Base-by-base conservation (phyloP, 2,888 invertebrate genomes). In the Hydrotaea cyrtoneurina region DNA sequence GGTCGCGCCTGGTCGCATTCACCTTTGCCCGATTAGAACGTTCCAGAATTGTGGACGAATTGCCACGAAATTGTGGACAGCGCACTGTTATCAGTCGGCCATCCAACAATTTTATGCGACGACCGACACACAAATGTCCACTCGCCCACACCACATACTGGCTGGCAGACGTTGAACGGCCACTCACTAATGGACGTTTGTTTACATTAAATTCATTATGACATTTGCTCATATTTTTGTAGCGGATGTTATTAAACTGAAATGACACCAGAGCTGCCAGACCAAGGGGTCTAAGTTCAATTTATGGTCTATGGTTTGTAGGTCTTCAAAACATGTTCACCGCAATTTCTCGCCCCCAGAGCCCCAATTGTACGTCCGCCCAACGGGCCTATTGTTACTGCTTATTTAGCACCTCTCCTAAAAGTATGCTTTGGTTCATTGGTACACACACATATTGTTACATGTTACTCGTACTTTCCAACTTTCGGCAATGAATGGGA, bases 401-500 rank as follows among this genome's bases (percentile, higher is more conserved):
- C 39, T 23, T 77, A n/a, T 55, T 78, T 31, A 23, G 19, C 43
- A 64, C 53, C 69, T 53, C 17, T 69, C 57, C 19, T 46, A 2
- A 17, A 62, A 62, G 31, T 62, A 62, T 62, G 31, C 17, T 62
- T 62, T 8, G 62, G 31, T 62, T 36, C n/a, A n/a, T 64, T 75
- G 19, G 31, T 50, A 50, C n/a, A 31, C 46, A 75, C 17, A 31
- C 46, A 75, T 75, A 59, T 74, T 15, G 39, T 39, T 17, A n/a
- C 19, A 21, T 31, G 13, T 39, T 57, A 10, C n/a, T n/a, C n/a
- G n/a, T n/a, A n/a, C 23, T 62, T 62, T 17, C 21, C 36, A 50
- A 78, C 39, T 59, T 74, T 46, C 7, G 19, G 36, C 31, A 71
- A 82, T 39, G 50, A 78, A 78, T 57, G 36, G 75, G 57, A 80